These are phyloP conservation scores for Poeciliopsis occidentalis DNA, from an alignment of 2,113 vertebrate genomes.

Conservation along the genomic window DNA sequence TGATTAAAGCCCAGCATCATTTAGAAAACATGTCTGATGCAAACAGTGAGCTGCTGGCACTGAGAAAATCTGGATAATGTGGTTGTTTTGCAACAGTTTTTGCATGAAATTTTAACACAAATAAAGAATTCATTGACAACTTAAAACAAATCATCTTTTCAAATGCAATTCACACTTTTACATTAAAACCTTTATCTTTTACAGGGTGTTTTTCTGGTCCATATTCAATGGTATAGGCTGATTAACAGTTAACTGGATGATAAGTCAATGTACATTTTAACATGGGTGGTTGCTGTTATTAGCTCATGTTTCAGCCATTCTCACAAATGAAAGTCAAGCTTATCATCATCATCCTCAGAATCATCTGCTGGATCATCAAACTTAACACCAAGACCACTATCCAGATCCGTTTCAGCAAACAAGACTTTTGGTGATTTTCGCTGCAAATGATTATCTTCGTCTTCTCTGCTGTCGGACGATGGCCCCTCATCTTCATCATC, in stretches of 20 bases:
- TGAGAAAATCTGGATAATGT: background rate
- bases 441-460: background rate
- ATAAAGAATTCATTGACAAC: background rate
- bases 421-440: conserved; percentile 5
- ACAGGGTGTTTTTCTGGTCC: background rate
- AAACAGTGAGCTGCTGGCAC: no score
- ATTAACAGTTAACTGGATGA: background rate
- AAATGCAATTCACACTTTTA: background rate
- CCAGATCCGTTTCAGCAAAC: conserved; percentile 51
- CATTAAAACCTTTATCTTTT: background rate
- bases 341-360: conserved; percentile 1
- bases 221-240: background rate
- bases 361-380: conserved; percentile 25
- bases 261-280: conserved; percentile 25
- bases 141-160: background rate
- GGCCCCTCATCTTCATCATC: conserved; percentile 59
- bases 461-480: background rate
- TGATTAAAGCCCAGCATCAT: no score
- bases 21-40: no score
- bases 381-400: conserved; percentile 62
- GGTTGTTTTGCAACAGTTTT: background rate
- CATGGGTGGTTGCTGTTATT: background rate
- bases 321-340: conserved; percentile 38
- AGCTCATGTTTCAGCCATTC: background rate
- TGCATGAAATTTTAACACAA: conserved; percentile 17